These are phyloP conservation scores for Syritta pipiens DNA, from an alignment of 2,888 invertebrate species.

Conservation along the genomic window DNA sequence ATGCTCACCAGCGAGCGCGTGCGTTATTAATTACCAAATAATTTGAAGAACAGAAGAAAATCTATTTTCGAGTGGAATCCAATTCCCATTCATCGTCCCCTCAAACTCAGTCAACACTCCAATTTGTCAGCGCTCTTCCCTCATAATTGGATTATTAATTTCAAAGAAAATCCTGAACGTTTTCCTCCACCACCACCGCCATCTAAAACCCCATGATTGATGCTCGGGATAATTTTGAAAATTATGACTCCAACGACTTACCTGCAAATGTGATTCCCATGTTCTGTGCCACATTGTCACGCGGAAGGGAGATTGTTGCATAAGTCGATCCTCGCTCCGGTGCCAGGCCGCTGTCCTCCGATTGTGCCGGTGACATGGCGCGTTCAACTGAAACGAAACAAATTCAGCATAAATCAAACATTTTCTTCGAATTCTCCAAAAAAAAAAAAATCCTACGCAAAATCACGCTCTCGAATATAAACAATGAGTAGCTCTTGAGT, in stretches of 20 bases:
- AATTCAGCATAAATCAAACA: slow-evolving; percentile 9
- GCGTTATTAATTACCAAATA: slow-evolving; percentile 65
- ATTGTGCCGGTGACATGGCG: slow-evolving; percentile 80
- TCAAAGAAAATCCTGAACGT: no score
- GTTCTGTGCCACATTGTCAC: slow-evolving; percentile 76
- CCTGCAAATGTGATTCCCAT: slow-evolving; percentile 79
- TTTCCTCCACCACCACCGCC: background rate
- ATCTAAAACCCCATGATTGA: slow-evolving; percentile 24
- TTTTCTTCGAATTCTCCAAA: no score
- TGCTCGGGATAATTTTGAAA: slow-evolving; percentile 16
- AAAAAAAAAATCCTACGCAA: slow-evolving; percentile 21
- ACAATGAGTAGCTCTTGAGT: slow-evolving; percentile 31
- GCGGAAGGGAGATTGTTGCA: slow-evolving; percentile 79
- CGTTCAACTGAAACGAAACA: slow-evolving; percentile 77
- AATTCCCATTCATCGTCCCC: slow-evolving; percentile 39
- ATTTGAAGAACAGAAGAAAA: slow-evolving; percentile 48
- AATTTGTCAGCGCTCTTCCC: slow-evolving; percentile 45
- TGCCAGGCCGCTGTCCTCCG: slow-evolving; percentile 79
- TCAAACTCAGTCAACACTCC: slow-evolving; percentile 47
- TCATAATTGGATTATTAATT: slow-evolving; percentile 63
- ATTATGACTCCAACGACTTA: slow-evolving; percentile 69
- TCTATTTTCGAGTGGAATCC: slow-evolving; percentile 46
- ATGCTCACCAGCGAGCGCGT: slow-evolving; percentile 37
- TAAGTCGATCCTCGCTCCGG: slow-evolving; percentile 79
- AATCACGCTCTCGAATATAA: slow-evolving; percentile 15